Base-by-base conservation (phyloP, 1,140 invertebrate species). In the Hypsibius dujardini region DNA sequence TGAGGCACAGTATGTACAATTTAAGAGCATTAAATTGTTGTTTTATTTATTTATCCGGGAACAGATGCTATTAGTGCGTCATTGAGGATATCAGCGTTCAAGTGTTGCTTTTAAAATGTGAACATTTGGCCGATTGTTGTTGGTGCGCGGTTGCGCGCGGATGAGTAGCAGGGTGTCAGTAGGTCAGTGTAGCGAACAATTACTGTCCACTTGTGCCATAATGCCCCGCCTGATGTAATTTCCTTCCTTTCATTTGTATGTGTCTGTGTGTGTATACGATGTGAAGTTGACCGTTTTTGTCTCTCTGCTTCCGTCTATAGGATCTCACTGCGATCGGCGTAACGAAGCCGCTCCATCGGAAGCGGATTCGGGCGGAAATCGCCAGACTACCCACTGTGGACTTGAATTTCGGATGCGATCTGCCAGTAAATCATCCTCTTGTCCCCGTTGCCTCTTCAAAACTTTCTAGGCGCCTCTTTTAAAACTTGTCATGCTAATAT, bases 311-410 rank as follows among this genome's bases (percentile, higher is more conserved):
- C 28, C 28, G 76, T 50, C 74, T 78, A 73, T 74, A 85, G 82
- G 86, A 87, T 79, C 78, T 87, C 70, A 86, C 85, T 45, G 85
- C 86, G n/a, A 85, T 88, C 76, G 87, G 87, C 75, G 95, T 98
- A 75, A 97, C 94, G 76, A 95, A 98, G 81, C 95, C 96, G 47
- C 89, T 92, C 79, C 93, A 98, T 80, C 84, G 95, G 73, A 95
- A 97, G 77, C 85, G 88, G 75, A 84, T 99, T 74, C 98, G 97
- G 82, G 86, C 90, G 69, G 93, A 98, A 82, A 95, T 98, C 76
- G 91, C 89, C 69, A 88, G 90, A 77, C 84, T 98, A 69, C 94
- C 92, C 78, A 88, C 97, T 94, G 97, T 80, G 92, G 90, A 75
- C 80, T 94, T 70, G 47, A 47, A 72, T 46, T 72, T 28, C 28